These are phyloP conservation scores for Xenotilapia caudafasciata DNA, from an alignment of 2,113 vertebrate species.

Conservation along the genomic window DNA sequence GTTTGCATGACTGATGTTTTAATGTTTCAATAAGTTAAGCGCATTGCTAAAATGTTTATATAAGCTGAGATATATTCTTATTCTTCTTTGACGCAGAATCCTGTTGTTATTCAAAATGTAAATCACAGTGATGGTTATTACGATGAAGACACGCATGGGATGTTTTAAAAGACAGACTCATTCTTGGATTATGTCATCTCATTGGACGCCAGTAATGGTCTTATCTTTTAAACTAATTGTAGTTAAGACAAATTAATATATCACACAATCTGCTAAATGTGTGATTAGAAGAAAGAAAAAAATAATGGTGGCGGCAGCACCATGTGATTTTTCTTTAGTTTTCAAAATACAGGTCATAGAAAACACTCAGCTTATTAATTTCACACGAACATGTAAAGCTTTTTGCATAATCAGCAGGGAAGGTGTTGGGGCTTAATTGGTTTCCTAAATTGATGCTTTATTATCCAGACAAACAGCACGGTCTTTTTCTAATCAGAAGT, in stretches of 20 bases:
- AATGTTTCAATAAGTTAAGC: not conserved
- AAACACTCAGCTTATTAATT: conserved; percentile 19
- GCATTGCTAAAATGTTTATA: not conserved
- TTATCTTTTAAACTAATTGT: not conserved
- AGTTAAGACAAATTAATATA: not conserved
- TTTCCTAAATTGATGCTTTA: conserved; percentile 45
- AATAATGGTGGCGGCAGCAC: not conserved
- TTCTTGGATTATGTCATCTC: not conserved
- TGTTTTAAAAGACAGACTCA: not conserved
- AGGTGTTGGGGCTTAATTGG: conserved; percentile 34
- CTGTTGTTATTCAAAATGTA: not conserved
- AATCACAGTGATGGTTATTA: not conserved
- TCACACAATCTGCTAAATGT: not conserved
- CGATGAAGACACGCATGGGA: not conserved
- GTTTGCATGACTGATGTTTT: not conserved
- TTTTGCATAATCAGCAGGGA: conserved; percentile 36
- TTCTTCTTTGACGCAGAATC: not conserved
- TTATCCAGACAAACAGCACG: conserved; percentile 36
- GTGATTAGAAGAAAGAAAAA: not conserved
- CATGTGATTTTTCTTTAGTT: not conserved
- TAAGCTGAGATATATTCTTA: not conserved
- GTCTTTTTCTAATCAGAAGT: conserved; percentile 43
- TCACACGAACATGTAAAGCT: conserved; percentile 6
- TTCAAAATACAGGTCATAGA: not conserved
- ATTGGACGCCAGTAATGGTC: not conserved